These are phyloP conservation scores for Saxicola maurus DNA, from an alignment of 2,797 vertebrate genomes.

Conservation along the genomic window DNA sequence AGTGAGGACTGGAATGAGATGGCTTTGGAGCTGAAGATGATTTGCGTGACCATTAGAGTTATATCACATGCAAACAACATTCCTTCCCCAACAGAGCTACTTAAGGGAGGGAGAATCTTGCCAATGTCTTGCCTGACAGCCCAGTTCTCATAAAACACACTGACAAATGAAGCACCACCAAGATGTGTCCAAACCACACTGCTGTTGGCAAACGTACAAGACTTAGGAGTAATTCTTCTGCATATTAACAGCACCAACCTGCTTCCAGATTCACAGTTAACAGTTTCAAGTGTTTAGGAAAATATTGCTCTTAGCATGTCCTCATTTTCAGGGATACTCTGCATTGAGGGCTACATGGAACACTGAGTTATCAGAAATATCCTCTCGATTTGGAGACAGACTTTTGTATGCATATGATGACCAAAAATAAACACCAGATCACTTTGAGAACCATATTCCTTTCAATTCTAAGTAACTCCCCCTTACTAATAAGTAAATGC, in stretches of 20 bases:
- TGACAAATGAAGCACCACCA: not conserved
- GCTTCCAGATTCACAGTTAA: not conserved
- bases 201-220: not conserved
- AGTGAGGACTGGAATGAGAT: rapidly evolving
- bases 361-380: not conserved
- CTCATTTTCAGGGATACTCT: not conserved
- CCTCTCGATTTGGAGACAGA: not conserved
- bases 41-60: not conserved
- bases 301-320: not conserved
- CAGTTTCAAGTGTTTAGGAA: not conserved
- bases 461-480: not conserved
- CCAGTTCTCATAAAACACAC: not conserved
- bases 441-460: not conserved
- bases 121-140: not conserved
- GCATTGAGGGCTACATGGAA: not conserved
- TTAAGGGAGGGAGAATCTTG: not conserved
- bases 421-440: not conserved
- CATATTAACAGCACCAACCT: not conserved
- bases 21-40: not conserved
- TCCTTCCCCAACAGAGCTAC: not conserved
- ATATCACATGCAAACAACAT: not conserved
- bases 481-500: not conserved
- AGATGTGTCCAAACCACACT: not conserved
- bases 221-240: not conserved
- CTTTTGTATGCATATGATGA: not conserved